These are phyloP conservation scores for Drosophila paramelanica DNA, from an alignment of 2,888 invertebrate genomes.

Conservation along the genomic window DNA sequence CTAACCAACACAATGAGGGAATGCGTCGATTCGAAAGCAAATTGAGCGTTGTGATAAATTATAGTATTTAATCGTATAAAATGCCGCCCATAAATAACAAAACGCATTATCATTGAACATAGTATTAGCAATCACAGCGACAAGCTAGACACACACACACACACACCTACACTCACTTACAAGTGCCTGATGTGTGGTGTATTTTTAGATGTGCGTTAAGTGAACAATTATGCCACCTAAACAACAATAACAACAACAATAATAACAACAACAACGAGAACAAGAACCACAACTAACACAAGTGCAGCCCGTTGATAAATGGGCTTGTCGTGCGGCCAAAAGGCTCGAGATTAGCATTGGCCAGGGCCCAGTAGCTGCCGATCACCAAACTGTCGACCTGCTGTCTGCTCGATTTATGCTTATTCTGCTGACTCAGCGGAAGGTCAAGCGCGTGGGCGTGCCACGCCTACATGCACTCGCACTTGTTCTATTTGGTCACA, in stretches of 20 bases:
- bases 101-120: conserved; percentile 74
- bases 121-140: conserved; percentile 74
- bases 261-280: conserved; percentile 12
- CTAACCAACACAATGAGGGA: conserved; percentile 13
- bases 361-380: conserved; percentile 23
- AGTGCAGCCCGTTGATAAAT: conserved; percentile 70
- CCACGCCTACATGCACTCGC: conserved; percentile 8
- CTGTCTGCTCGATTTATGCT: conserved; percentile 49
- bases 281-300: conserved; percentile 42
- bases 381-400: conserved; percentile 47
- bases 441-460: conserved; percentile 45
- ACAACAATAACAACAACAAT: conserved; percentile 29
- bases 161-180: conserved; percentile 28
- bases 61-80: conserved; percentile 65
- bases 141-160: conserved; percentile 39
- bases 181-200: conserved; percentile 50
- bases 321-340: conserved; percentile 67
- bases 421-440: conserved; percentile 43
- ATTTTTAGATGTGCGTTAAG: conserved; percentile 79
- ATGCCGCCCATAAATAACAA: conserved; percentile 69
- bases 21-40: conserved; percentile 3
- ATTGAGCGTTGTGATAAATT: conserved; percentile 57
- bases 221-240: conserved; percentile 73
- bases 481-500: not conserved
- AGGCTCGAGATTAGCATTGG: conserved; percentile 64